Percentiles rank a stretch among this genome's conserved stretches.
Evolutionary conservation across 2,888 invertebrate genomes (phyloP).

Genomic region (Lamellibrachia columna): DNA sequence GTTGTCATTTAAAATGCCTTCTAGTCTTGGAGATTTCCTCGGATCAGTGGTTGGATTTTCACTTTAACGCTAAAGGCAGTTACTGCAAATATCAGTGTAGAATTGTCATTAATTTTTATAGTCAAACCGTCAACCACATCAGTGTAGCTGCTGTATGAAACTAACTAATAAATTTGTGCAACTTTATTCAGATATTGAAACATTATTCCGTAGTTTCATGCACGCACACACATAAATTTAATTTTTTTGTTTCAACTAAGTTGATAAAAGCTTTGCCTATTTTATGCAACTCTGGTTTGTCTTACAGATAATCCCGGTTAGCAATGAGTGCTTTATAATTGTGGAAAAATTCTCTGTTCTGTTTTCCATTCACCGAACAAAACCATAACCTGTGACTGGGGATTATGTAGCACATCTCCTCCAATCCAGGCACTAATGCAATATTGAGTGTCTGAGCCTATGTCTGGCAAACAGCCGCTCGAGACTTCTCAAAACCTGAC

Average conservation of each 20-base stretch:
- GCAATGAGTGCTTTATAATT: constrained; percentile 1
- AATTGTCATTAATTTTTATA: background rate
- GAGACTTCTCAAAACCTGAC: background rate
- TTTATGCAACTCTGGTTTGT: background rate
- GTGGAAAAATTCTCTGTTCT: background rate
- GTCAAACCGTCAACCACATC: background rate
- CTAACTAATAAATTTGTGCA: background rate
- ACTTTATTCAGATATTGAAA: no score
- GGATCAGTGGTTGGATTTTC: background rate
- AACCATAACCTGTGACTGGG: background rate
- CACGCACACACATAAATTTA: no score
- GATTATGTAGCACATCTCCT: background rate
- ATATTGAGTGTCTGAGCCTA: background rate
- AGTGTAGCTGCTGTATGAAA: background rate
- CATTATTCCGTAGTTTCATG: no score
- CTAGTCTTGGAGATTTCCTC: background rate
- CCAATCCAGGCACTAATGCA: background rate
- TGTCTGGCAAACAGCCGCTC: background rate
- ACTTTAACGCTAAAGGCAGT: background rate
- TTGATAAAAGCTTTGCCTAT: no score
- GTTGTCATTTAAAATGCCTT: background rate
- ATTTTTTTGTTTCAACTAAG: no score
- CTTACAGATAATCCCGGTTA: background rate
- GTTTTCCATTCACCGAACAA: background rate
- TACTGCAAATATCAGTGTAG: background rate